phyloP scores from a whole-genome alignment of 2,888 invertebrate genomes.

The Orthosia gracilis region DNA sequence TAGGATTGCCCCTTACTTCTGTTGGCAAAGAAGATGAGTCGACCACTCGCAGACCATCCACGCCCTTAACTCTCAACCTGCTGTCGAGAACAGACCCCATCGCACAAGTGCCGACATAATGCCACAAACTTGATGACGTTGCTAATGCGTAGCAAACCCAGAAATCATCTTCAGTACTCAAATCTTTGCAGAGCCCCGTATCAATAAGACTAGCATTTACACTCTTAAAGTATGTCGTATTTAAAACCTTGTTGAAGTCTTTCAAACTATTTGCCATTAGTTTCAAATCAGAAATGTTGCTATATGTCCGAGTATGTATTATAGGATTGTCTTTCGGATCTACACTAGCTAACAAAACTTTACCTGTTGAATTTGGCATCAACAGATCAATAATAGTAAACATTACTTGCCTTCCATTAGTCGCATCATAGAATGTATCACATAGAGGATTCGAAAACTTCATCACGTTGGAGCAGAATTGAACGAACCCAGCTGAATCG shows the following conservation, averaged over 20 bases:
- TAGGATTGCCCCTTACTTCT: conserved; percentile 53
- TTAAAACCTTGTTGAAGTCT: conserved; percentile 65
- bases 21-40: conserved; percentile 61
- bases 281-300: conserved; percentile 60
- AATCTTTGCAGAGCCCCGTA: conserved; percentile 59
- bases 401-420: conserved; percentile 2
- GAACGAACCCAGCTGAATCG: conserved; percentile 53
- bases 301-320: conserved; percentile 32
- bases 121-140: conserved; percentile 63
- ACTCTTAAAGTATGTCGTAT: conserved; percentile 65
- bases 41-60: conserved; percentile 46
- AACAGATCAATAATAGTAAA: conserved; percentile 19
- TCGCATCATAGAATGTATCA: conserved; percentile 55
- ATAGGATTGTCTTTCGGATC: conserved; percentile 51
- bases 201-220: conserved; percentile 63
- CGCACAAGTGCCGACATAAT: conserved; percentile 61
- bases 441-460: conserved; percentile 65
- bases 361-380: conserved; percentile 55
- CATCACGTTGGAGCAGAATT: conserved; percentile 61
- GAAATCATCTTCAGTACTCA: conserved; percentile 35
- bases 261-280: conserved; percentile 61
- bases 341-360: conserved; percentile 47
- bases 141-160: conserved; percentile 59
- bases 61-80: conserved; percentile 47
- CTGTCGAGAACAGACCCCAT: conserved; percentile 62